Conservation (phyloP, 2,797 vertebrate species). For the Leptodactylus fallax region DNA sequence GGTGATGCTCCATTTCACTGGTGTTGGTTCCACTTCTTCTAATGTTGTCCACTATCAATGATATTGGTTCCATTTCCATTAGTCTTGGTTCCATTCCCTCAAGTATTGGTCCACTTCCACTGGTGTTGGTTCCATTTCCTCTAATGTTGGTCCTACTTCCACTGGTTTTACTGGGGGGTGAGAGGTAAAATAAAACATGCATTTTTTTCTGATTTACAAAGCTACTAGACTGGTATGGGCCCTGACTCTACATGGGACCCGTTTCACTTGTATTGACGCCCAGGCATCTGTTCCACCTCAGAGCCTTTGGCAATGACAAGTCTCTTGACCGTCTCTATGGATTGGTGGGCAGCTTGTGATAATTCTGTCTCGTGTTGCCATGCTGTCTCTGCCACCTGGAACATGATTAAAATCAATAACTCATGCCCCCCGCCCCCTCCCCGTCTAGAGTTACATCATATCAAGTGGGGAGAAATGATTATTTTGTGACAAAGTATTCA, state of each 20-base stretch:
- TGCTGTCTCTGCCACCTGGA: background rate
- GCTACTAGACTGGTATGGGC: background rate
- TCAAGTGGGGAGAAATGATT: background rate
- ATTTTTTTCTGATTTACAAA: too few relatives aligned
- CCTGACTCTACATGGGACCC: background rate
- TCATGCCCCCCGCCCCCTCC: background rate
- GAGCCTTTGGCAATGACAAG: background rate
- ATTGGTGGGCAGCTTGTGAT: background rate
- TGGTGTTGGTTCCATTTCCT: too few relatives aligned
- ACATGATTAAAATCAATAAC: conserved; percentile 38
- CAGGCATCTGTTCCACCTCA: conserved; percentile 4
- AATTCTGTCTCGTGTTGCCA: background rate
- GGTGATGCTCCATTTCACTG: background rate
- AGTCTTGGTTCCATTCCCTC: too few relatives aligned
- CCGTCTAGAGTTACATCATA: background rate
- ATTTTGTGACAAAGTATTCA: background rate
- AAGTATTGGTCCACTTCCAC: too few relatives aligned
- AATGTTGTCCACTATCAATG: too few relatives aligned
- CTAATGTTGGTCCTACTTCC: too few relatives aligned
- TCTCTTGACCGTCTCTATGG: background rate
- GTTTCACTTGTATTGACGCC: background rate
- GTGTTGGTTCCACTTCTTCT: background rate
- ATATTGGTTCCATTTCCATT: too few relatives aligned
- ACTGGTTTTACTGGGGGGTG: background rate
- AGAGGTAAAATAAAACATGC: too few relatives aligned